A percentile compares a stretch with the other conserved stretches of the same genome.
These are phyloP conservation scores for Sepiola atlantica DNA, from an alignment of 2,888 invertebrate species.

Conservation along the genomic window DNA sequence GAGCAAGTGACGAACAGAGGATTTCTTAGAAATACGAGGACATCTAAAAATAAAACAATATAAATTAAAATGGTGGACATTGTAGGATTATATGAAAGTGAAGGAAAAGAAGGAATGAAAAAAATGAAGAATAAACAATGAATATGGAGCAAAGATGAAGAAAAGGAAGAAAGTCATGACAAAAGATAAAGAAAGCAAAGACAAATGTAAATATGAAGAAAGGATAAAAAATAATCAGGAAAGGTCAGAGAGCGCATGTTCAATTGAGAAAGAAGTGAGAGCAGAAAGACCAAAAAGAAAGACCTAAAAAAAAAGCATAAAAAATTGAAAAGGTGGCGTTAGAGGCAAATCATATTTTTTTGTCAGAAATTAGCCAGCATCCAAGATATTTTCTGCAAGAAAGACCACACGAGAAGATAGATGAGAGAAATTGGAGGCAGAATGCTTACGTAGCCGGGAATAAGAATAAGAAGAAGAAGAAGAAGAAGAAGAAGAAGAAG, in stretches of 20 bases:
- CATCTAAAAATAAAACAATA: too few species aligned
- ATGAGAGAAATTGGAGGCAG: not conserved
- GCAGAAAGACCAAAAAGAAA: not conserved
- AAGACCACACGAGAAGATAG: not conserved
- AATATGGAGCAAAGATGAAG: too few species aligned
- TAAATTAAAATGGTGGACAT: too few species aligned
- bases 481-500: too few species aligned
- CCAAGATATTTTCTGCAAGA: not conserved
- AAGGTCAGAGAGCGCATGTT: not conserved
- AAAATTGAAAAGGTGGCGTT: not conserved
- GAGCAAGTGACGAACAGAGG: too few species aligned
- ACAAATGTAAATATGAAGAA: not conserved
- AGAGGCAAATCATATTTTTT: slow-evolving; percentile 2
- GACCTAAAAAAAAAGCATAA: not conserved
- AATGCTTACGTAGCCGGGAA: not conserved
- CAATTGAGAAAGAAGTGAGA: not conserved
- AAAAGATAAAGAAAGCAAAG: not conserved
- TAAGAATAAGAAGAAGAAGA: too few species aligned
- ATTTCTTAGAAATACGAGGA: too few species aligned
- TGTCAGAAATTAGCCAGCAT: not conserved
- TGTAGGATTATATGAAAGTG: too few species aligned
- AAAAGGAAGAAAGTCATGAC: not conserved
- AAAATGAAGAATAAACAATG: not conserved
- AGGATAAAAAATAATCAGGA: not conserved
- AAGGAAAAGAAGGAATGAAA: not conserved